Percentiles rank a stretch among this genome's conserved stretches.
Evolutionary conservation across 2,888 invertebrate genomes (phyloP).

Genomic region (Troides helena): DNA sequence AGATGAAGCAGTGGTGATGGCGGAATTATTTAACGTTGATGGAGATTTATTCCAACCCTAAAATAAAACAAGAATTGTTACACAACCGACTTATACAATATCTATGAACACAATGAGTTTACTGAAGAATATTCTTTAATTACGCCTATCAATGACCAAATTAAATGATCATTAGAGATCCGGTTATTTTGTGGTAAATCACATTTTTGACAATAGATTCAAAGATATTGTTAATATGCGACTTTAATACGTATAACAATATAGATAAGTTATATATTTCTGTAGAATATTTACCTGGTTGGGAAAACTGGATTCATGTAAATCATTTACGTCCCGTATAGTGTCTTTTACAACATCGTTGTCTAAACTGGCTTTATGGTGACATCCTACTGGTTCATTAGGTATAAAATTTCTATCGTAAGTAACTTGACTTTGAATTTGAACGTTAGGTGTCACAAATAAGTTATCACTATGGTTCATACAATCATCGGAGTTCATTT

Average conservation of each 20-base stretch:
- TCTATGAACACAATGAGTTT: constrained; percentile 49
- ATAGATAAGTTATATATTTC: constrained; percentile 44
- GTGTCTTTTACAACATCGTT: constrained; percentile 56
- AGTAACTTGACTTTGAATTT: constrained; percentile 51
- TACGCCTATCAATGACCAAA: constrained; percentile 54
- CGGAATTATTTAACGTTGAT: constrained; percentile 40
- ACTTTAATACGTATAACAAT: constrained; percentile 30
- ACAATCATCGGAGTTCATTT: constrained; percentile 53
- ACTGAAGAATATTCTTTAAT: constrained; percentile 59
- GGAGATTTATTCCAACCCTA: constrained; percentile 65
- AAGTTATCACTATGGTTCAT: constrained; percentile 48
- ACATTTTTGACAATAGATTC: constrained; percentile 34
- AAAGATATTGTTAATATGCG: constrained; percentile 20
- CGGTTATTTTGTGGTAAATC: constrained; percentile 69
- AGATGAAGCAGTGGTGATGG: constrained; percentile 46
- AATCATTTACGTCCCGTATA: constrained; percentile 52
- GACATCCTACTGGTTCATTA: constrained; percentile 59
- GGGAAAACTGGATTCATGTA: constrained; percentile 62
- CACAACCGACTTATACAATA: constrained; percentile 47
- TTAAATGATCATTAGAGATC: constrained; percentile 72
- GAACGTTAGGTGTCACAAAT: constrained; percentile 43
- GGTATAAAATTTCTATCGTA: constrained; percentile 55
- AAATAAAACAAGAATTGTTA: constrained; percentile 40
- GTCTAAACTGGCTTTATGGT: constrained; percentile 54
- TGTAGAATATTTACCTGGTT: constrained; percentile 56